A percentile compares a stretch with the other conserved stretches of the same genome.
phyloP scores from a whole-genome alignment of 2,888 invertebrate species.

The Blastobasis adustella region DNA sequence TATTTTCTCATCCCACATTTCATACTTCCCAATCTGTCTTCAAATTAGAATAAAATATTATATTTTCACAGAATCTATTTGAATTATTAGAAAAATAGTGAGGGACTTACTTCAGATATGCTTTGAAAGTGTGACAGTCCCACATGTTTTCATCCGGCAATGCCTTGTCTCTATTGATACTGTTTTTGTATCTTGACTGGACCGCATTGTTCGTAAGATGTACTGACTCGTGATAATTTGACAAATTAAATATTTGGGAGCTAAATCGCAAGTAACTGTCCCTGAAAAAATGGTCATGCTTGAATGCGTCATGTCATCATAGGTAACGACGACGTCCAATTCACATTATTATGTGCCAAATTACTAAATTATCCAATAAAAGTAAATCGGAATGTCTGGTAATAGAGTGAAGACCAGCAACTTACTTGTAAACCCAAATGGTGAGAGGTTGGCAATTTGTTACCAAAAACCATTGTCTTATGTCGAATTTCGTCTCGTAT shows the following conservation, averaged over 20 bases:
- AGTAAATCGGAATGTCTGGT: too few relatives aligned
- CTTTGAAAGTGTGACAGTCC: slow-evolving; percentile 89
- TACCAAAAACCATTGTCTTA: slow-evolving; percentile 95
- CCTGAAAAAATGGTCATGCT: slow-evolving; percentile 49
- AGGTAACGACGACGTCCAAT: too few relatives aligned
- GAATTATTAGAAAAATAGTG: too few relatives aligned
- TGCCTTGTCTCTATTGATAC: slow-evolving; percentile 79
- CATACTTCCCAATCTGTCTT: slow-evolving; percentile 83
- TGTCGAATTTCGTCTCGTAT: slow-evolving; percentile 95
- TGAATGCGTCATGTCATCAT: too few relatives aligned
- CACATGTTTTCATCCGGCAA: slow-evolving; percentile 96
- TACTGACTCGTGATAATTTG: slow-evolving; percentile 92
- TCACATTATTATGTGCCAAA: too few relatives aligned
- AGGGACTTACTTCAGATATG: slow-evolving; percentile 74
- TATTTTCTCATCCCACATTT: slow-evolving; percentile 88
- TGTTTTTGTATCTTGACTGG: slow-evolving; percentile 89
- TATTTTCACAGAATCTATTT: too few relatives aligned
- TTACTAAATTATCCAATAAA: too few relatives aligned
- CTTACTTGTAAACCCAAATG: slow-evolving; percentile 93
- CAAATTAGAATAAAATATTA: slow-evolving; percentile 23
- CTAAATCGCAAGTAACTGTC: slow-evolving; percentile 95
- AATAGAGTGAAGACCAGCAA: background rate
- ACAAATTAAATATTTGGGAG: slow-evolving; percentile 89
- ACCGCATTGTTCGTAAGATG: slow-evolving; percentile 96
- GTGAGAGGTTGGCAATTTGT: slow-evolving; percentile 93